phyloP scores from a whole-genome alignment of 2,113 vertebrate species.

The Mixornis gularis region DNA sequence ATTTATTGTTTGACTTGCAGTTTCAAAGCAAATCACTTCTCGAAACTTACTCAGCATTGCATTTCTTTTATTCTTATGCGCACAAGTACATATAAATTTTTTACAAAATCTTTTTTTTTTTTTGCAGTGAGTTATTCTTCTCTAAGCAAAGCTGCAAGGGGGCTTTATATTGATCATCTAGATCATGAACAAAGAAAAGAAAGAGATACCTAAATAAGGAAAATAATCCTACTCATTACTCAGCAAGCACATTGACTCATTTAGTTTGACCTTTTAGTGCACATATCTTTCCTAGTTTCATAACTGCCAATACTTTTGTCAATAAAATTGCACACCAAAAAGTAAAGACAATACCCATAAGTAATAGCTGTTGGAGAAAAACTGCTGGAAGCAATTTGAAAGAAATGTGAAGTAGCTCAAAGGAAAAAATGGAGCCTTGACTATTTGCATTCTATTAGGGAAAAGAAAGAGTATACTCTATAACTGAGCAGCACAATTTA shows the following conservation, averaged over 20 bases:
- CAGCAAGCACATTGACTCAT: not conserved
- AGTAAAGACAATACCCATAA: not conserved
- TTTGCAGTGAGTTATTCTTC: not conserved
- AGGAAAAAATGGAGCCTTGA: not conserved
- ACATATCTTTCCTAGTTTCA: not conserved
- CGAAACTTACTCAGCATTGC: not conserved
- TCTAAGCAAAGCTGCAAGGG: not conserved
- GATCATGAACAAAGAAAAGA: not conserved
- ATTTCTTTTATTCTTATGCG: not conserved
- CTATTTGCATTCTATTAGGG: not conserved
- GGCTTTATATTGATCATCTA: not conserved
- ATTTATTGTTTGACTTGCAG: conserved; percentile 41
- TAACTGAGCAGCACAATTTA: not conserved
- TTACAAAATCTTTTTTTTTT: not conserved
- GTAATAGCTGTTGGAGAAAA: not conserved
- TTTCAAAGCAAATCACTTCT: conserved; percentile 34
- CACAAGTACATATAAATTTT: not conserved
- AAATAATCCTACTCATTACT: not conserved
- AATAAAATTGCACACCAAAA: not conserved
- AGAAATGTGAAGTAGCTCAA: not conserved
- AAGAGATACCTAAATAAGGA: not conserved
- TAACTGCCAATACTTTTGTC: not conserved
- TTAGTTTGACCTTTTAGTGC: not conserved
- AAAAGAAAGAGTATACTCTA: not conserved
- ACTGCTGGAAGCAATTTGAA: not conserved